Evolutionary conservation across 2,797 vertebrate genomes (phyloP).

Genomic region (Hipposideros larvatus): DNA sequence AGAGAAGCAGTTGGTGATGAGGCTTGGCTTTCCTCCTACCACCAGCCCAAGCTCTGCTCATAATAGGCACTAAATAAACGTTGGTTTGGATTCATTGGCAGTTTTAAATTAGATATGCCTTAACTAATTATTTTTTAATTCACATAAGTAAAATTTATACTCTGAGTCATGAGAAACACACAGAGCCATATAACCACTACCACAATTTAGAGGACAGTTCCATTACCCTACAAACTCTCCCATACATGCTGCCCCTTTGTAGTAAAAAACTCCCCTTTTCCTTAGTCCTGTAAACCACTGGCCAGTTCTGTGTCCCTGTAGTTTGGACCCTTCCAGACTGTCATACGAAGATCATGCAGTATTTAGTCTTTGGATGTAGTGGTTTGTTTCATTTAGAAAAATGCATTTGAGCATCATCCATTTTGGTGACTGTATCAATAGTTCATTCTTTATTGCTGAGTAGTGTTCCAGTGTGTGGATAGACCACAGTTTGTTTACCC

Average conservation of each 20-base stretch:
- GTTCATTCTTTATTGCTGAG: background rate
- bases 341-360: background rate
- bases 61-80: background rate
- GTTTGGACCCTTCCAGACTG: background rate
- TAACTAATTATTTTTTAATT: background rate
- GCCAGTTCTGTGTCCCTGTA: background rate
- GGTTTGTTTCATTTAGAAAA: conserved; percentile 33
- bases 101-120: conserved; percentile 22
- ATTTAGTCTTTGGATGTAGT: background rate
- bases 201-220: background rate
- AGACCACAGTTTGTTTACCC: background rate
- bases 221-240: background rate
- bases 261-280: background rate
- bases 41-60: background rate
- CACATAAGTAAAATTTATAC: background rate
- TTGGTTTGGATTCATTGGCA: background rate
- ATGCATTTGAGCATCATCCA: background rate
- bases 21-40: background rate
- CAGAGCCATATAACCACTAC: background rate
- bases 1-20: background rate
- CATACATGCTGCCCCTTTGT: background rate
- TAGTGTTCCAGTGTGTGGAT: background rate
- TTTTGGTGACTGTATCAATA: background rate
- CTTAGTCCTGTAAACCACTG: background rate
- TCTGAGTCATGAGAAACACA: background rate